These are phyloP conservation scores for Pogonomyrmex californicus DNA, from an alignment of 1,140 invertebrate genomes.

Conservation along the genomic window DNA sequence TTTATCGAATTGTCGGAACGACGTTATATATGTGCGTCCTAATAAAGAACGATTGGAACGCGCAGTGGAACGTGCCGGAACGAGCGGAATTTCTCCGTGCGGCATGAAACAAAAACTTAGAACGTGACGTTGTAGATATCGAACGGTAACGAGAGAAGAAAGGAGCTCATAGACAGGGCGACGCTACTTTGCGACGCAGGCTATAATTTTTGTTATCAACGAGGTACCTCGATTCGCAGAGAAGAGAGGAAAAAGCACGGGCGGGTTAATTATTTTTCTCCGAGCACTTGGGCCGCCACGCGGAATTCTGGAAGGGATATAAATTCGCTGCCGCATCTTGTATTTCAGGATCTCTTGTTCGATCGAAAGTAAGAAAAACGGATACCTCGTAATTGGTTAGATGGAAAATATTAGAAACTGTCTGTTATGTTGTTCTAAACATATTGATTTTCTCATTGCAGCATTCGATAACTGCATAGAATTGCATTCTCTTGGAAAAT, in stretches of 20 bases:
- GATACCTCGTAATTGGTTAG: constrained; percentile 42
- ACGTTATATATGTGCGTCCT: constrained; percentile 58
- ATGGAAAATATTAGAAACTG: constrained; percentile 19
- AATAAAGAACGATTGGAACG: constrained; percentile 58
- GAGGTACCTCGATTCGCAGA: constrained; percentile 33
- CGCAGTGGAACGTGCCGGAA: constrained; percentile 33
- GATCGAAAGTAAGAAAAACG: constrained; percentile 57
- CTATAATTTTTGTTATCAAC: constrained; percentile 58
- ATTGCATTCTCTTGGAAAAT: not conserved
- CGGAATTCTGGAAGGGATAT: constrained; percentile 32
- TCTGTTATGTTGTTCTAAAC: not conserved
- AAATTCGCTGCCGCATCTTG: constrained; percentile 52
- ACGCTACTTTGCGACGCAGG: constrained; percentile 28
- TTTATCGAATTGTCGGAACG: constrained; percentile 33
- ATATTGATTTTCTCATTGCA: not conserved
- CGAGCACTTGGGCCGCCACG: not conserved
- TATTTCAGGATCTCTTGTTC: constrained; percentile 53
- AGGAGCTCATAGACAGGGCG: constrained; percentile 22
- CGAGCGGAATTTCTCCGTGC: constrained; percentile 39
- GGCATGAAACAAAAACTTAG: constrained; percentile 50
- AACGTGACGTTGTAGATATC: constrained; percentile 57
- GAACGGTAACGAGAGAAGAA: constrained; percentile 51
- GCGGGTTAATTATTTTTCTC: constrained; percentile 62
- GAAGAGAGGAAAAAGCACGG: not conserved
- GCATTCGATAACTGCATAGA: not conserved